Evolutionary conservation across 2,113 vertebrate species (phyloP), one percentile per base, ranked within the genome.

Genomic region (Cavia aperea): DNA sequence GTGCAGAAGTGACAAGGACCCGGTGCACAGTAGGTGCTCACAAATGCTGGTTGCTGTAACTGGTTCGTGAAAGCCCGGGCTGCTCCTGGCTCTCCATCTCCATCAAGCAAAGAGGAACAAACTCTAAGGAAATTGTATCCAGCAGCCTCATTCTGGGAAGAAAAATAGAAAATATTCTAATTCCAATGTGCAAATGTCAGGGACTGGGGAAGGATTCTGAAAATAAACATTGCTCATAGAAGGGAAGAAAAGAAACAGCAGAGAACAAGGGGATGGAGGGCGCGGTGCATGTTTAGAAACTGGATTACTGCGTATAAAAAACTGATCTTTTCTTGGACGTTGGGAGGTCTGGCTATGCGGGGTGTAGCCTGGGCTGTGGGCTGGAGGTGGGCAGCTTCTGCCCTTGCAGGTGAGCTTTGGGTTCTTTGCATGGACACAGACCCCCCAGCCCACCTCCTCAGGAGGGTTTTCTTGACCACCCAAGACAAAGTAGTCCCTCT

Each of bases 131-230:
- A 54, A 60, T 72, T 81, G 86, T 58, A 85, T 58, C 36, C 39
- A 24, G 29, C 33, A 83, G 81, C 24, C 62, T 36, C 1, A 1
- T 33, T 90, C 54, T 83, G 58, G 56, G 65, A 56, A 86, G 92
- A 91, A 73, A 94, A 86, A 83, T 86, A 78, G 92, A 88, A 89
- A 89, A 75, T 68, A 84, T 82, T 91, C 70, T 58, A 43, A 81
- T n/a, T 87, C n/a, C 18, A 68, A 73, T 77, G 29, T 46, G 77
- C 92, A 93, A 89, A 84, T 93, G 66, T 82, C 92, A 85, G 43
- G 73, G 91, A 10, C 54, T 78, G 54, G 79, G 43, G 46, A 87
- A 56, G 86, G 62, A 66, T 66, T 77, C 68, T 31, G 60, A 83
- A 77, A 73, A 63, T 62, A 83, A 88, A 77, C 68, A 43, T 81